Conservation (phyloP, 2,888 invertebrate genomes). For the Strigamia transsilvanica region DNA sequence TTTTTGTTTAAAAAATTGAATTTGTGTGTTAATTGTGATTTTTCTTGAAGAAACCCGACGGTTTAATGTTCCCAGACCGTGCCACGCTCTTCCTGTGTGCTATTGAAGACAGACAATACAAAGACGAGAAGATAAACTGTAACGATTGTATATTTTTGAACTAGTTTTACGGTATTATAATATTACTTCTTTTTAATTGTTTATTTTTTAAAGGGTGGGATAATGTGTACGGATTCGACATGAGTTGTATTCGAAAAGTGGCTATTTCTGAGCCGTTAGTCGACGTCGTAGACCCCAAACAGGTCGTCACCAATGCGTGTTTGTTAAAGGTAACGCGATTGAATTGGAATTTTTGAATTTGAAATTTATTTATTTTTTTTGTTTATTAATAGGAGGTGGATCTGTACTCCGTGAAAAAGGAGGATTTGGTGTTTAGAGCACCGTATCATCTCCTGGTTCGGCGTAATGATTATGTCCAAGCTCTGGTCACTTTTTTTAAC, state of each 20-base stretch:
- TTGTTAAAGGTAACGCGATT: conserved; percentile 75
- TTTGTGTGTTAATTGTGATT: not conserved
- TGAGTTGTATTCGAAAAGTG: conserved; percentile 97
- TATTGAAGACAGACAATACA: conserved; percentile 93
- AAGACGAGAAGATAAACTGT: conserved; percentile 99
- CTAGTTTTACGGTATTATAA: not conserved
- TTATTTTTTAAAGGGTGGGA: conserved; percentile 79
- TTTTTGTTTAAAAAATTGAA: not conserved
- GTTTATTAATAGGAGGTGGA: conserved; percentile 80
- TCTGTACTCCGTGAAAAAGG: conserved; percentile 95
- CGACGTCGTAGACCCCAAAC: conserved; percentile 98
- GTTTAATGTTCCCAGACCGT: conserved; percentile 90
- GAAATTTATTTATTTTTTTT: conserved; percentile 11
- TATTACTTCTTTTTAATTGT: conserved; percentile 51
- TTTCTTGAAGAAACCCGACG: conserved; percentile 73
- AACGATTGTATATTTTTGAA: conserved; percentile 58
- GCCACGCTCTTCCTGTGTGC: conserved; percentile 92
- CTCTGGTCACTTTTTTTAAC: conserved; percentile 98
- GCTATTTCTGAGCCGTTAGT: conserved; percentile 98
- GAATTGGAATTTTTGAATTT: not conserved
- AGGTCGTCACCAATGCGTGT: conserved; percentile 95
- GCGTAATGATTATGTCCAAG: conserved; percentile 96
- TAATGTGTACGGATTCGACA: conserved; percentile 99
- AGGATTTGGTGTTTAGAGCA: conserved; percentile 61
- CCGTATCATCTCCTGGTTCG: conserved; percentile 63